Evolutionary conservation across 2,888 invertebrate genomes (phyloP), one percentile per base, ranked within the genome.

Genomic region (Notodonta dromedarius): DNA sequence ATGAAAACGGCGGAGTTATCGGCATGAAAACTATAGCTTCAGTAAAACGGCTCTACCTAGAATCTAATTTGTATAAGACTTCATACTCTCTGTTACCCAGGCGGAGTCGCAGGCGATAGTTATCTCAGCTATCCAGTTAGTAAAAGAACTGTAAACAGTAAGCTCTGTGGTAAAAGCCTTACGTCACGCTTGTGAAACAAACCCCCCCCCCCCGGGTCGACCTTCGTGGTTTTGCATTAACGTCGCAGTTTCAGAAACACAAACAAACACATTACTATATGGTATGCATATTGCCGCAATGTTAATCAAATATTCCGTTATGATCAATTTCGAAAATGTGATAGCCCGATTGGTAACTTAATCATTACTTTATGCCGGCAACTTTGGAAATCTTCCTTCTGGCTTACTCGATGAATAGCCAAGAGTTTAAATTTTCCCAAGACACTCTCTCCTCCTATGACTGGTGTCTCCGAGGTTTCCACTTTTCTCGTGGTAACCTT

Each of bases 251-350:
- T 35, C 13, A 53, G 13, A 53, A 24, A 53, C 52, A 53, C 67
- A 70, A 64, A 68, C 66, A 60, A 56, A 50, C 61, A 62, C 61
- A 61, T 55, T 66, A 65, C 13, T 35, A 24, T 53, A 35, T 35
- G 5, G 13, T 46, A n/a, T 46, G 46, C 5, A 4, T n/a, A n/a
- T 46, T 46, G 46, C 13, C 13, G 46, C n/a, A 46, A 46, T n/a
- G 46, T 46, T 46, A n/a, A n/a, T 46, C n/a, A 46, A 46, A 46
- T 46, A 46, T 46, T 46, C 46, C 46, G 13, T 46, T 46, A n/a
- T 46, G 46, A 46, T 46, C n/a, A n/a, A n/a, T 46, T 46, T 46
- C 46, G 46, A n/a, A 46, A 46, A 46, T n/a, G 46, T 46, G 46
- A 46, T 46, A n/a, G 13, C 46, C 11, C n/a, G 46, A n/a, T 46